Percentiles rank a stretch among this genome's conserved stretches.
Conservation (phyloP, 1,140 invertebrate genomes). For the Pseudobourletiella spinata region DNA sequence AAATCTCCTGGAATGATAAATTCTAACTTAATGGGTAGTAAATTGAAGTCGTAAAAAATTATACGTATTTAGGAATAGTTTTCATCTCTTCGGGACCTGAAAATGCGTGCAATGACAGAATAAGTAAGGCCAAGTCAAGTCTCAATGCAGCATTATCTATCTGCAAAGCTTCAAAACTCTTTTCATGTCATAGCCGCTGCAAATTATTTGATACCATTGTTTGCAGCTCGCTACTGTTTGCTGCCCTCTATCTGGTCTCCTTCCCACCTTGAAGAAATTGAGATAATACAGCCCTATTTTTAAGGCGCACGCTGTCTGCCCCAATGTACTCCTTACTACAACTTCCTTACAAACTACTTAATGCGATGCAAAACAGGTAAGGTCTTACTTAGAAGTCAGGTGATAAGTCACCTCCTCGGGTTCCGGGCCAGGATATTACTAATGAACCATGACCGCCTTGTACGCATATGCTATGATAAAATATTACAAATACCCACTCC, state of each 20-base stretch:
- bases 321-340: background rate
- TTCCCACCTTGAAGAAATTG: background rate
- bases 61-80: slow-evolving; percentile 20
- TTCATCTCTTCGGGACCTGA: slow-evolving; percentile 7
- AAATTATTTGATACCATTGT: slow-evolving; percentile 9
- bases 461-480: background rate
- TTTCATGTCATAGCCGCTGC: background rate
- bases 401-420: background rate
- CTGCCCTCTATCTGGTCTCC: slow-evolving; percentile 4
- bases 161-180: background rate
- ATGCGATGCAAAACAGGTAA: background rate
- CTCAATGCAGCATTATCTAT: background rate
- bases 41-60: slow-evolving; percentile 20
- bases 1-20: background rate
- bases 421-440: background rate
- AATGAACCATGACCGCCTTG: background rate
- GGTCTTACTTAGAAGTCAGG: background rate
- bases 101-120: background rate
- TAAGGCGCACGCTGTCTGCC: background rate
- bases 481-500: background rate
- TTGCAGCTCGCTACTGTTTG: background rate
- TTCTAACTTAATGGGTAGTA: slow-evolving; percentile 7
- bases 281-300: slow-evolving; percentile 8
- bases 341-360: no score
- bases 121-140: background rate